phyloP scores from a whole-genome alignment of 2,888 invertebrate species.

The Habroteleia sp. region DNA sequence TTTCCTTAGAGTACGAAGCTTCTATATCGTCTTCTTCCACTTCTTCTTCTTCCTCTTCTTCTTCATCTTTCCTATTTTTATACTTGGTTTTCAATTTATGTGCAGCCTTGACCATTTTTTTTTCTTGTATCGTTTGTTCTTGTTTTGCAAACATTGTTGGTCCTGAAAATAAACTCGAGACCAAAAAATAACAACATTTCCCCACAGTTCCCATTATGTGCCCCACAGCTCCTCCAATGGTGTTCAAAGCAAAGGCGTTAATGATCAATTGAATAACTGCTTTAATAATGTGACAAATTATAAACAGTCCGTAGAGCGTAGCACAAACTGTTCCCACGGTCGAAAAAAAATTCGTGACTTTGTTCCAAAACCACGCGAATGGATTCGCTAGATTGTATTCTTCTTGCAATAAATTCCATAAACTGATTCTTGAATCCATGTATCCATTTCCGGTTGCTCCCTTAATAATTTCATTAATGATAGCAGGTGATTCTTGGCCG shows the following conservation, averaged over 20 bases:
- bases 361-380: conserved; percentile 1
- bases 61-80: too few species aligned
- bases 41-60: neutral
- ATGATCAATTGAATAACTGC: conserved; percentile 17
- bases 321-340: conserved; percentile 6
- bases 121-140: neutral
- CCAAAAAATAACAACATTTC: neutral
- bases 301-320: conserved; percentile 8
- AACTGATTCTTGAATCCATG: neutral
- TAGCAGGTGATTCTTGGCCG: neutral
- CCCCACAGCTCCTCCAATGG: conserved; percentile 9
- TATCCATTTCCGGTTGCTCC: neutral
- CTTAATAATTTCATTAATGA: conserved; percentile 5
- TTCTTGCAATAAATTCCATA: neutral
- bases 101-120: neutral
- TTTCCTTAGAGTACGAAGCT: too few species aligned
- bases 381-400: neutral
- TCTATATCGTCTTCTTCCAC: neutral
- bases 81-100: neutral
- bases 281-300: conserved; percentile 21
- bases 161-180: neutral
- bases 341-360: neutral
- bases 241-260: conserved; percentile 15
- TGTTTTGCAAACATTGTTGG: conserved; percentile 8
- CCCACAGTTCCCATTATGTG: conserved; percentile 1